Evolutionary conservation across 2,888 invertebrate species (phyloP).

Genomic region (Aradus depressus): DNA sequence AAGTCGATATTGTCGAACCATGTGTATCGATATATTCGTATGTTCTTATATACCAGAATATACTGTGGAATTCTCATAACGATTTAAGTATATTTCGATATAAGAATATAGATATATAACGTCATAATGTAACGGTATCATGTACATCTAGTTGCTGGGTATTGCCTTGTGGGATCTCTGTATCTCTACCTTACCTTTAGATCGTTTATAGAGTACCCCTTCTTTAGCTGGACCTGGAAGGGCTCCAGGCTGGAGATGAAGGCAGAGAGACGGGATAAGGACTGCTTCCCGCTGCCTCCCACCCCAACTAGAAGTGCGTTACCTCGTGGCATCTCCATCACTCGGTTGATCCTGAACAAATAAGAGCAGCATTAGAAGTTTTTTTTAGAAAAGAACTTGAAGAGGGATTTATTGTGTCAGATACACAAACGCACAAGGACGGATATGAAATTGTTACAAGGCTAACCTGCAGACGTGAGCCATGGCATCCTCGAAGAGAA

Average conservation of each 20-base stretch:
- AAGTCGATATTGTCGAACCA: no score
- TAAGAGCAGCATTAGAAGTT: neutral
- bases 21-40: no score
- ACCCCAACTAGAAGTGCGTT: conserved; percentile 88
- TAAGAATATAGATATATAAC: no score
- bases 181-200: conserved; percentile 45
- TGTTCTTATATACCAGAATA: no score
- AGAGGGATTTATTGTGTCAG: no score
- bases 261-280: conserved; percentile 73
- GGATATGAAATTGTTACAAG: no score
- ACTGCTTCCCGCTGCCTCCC: conserved; percentile 91
- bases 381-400: neutral
- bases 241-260: conserved; percentile 86
- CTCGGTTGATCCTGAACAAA: conserved; percentile 65
- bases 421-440: neutral
- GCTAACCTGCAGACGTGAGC: conserved; percentile 70
- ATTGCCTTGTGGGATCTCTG: no score
- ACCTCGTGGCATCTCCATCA: conserved; percentile 81
- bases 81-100: conserved; percentile 7
- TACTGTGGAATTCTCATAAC: no score
- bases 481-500: conserved; percentile 92
- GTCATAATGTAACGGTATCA: neutral
- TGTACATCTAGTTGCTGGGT: no score
- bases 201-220: conserved; percentile 74
- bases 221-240: conserved; percentile 83